Base-by-base conservation (phyloP, 2,888 invertebrate genomes). In the Pasiphila rectangulata region DNA sequence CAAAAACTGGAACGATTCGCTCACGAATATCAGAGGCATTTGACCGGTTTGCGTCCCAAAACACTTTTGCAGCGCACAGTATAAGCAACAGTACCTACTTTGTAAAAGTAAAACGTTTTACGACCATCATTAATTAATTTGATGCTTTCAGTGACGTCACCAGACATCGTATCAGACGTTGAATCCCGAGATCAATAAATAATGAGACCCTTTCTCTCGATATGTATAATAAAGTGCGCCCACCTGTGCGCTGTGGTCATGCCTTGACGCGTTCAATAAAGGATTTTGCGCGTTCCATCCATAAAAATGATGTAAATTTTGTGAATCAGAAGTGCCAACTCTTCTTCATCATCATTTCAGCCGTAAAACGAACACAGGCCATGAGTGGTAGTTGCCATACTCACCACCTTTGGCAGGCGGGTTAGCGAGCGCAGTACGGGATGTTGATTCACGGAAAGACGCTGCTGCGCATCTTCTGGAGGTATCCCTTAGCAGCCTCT, bases 211-310 rank as follows among this genome's bases (percentile, higher is more conserved):
- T 62, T 55, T 34, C 40, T 44, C 20, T 30, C 29, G 47, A 54
- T 13, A 55, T 57, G 55, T 42, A 48, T 68, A 69, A 69, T 70
- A 68, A 73, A 67, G 58, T 63, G 64, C 61, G 52, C 64, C 63
- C 67, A 63, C 63, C 57, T 16, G 27, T 42, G 36, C 39, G 63
- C 43, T 66, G 69, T 46, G 67, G 70, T 69, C 56, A 58, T 41
- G 44, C 46, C 54, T 51, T 51, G 68, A 67, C 70, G 71, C 65
- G 56, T 68, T 60, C 59, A 63, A 52, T 57, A 58, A 58, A 59
- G 45, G 56, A 54, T 58, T 54, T 50, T 46, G 49, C 50, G 47
- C 46, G 59, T 64, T 71, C 56, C 13, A 3, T 7, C 6, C 12
- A 12, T n/a, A n/a, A n/a, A 12, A 25, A 25, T 12, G 5, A 2